phyloP scores from a whole-genome alignment of 2,888 invertebrate genomes.

The Volucella zonaria region DNA sequence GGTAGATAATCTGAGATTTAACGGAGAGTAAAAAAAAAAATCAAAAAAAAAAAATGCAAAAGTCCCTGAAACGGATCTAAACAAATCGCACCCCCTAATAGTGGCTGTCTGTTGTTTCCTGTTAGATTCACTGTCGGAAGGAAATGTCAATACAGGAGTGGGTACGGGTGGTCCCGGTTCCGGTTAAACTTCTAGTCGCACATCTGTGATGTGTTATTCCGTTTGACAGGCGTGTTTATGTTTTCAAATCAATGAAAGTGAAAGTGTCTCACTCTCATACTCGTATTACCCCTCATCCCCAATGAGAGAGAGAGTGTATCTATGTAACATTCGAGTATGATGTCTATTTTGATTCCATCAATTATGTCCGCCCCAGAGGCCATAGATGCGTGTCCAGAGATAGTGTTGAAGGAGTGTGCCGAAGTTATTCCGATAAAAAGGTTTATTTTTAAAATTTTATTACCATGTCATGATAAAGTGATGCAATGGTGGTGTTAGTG shows the following conservation, averaged over 20 bases:
- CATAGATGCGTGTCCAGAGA: neutral
- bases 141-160: constrained; percentile 55
- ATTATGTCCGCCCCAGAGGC: constrained; percentile 19
- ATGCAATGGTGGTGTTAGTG: constrained; percentile 16
- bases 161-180: constrained; percentile 4
- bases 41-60: neutral
- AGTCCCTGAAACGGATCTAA: constrained; percentile 43
- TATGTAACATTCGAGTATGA: too few species aligned
- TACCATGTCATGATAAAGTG: constrained; percentile 27
- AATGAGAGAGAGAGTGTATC: neutral
- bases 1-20: constrained; percentile 40
- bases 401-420: neutral
- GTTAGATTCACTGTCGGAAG: constrained; percentile 60
- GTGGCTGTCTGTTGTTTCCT: constrained; percentile 14
- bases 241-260: constrained; percentile 61
- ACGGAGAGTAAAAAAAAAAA: too few species aligned
- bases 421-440: constrained; percentile 9
- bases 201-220: constrained; percentile 23
- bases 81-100: constrained; percentile 49
- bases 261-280: constrained; percentile 31
- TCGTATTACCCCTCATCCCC: neutral
- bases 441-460: constrained; percentile 61
- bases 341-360: constrained; percentile 61
- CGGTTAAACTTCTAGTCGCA: neutral
- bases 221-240: constrained; percentile 48